Base-by-base conservation (phyloP, 2,797 vertebrate genomes). In the Eulemur coronatus region DNA sequence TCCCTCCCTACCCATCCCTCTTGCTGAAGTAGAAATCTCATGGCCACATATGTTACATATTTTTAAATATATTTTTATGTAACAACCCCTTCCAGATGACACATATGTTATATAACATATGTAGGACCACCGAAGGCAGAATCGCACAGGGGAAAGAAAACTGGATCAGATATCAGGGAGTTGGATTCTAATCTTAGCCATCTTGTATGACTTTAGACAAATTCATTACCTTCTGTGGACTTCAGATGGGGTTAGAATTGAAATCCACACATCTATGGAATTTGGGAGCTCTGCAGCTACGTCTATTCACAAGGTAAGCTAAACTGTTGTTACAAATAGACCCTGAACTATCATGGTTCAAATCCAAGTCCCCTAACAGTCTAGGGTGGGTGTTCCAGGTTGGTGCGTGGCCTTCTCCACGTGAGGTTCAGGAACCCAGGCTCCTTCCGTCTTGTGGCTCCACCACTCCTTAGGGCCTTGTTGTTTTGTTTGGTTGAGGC, bases 11-110 rank as follows among this genome's bases (percentile, higher is more conserved):
- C 28, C 11, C 22, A 9, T 88, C 67, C 67, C 87, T 59, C 70
- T 57, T 93, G 41, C 76, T 73, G 57, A 87, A 38, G 80, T 13
- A 91, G 92, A 76, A 90, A 89, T n/a, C 72, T 89, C 70, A 67
- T 35, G 84, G 67, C 48, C 20, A 24, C 11, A 9, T 41, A 46
- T 59, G 75, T 76, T 63, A 41, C 3, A 76, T 50, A 35, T 65
- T 63, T 63, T 63, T 14, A 63, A 63, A 63, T 63, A 63, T 63
- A 63, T 63, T 65, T 65, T 65, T 65, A 65, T 65, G 7, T 33
- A 65, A 65, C 15, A 8, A n/a, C 15, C 33, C 63, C 15, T 18
- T n/a, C 33, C 63, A 65, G 33, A 65, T 17, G 33, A 65, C 33
- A n/a, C 63, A 65, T 65, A n/a, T 18, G 63, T n/a, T 65, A 18